Base-by-base conservation (phyloP, 2,888 invertebrate genomes). In the Argyresthia goedartella region DNA sequence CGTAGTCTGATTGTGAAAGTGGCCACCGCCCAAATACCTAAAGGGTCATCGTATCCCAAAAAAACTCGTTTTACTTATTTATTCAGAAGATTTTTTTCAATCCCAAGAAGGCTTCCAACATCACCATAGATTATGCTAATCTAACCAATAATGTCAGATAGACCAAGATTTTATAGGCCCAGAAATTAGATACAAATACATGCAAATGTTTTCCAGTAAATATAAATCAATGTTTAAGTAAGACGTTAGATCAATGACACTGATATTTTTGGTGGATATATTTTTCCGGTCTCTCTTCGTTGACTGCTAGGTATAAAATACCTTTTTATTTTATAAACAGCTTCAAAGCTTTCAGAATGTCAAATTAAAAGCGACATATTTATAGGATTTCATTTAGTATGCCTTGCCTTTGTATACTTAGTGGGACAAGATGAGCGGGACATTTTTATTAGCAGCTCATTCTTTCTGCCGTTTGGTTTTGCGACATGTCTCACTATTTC, bases 161-260 rank as follows among this genome's bases (percentile, higher is more conserved):
- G 33, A n/a, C 42, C 36, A 43, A 45, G 52, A 25, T 25, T 47
- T 49, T 49, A 39, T 47, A 46, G 53, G 50, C 45, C n/a, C 45
- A 8, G 51, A 53, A 56, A 54, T 56, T 54, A 42, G 34, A 43
- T 39, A 62, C 59, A 61, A 63, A 64, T 64, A 51, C 64, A 67
- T 65, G 63, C 65, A 64, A 67, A 69, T 62, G 59, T 55, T 55
- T 54, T 25, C 43, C 51, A 50, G 51, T 55, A 55, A 55, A 57
- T 60, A 60, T 62, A 60, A 64, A 63, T 66, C 59, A 41, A 13
- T 13, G 11, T 41, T 41, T 41, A 10, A 41, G 11, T 41, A 2
- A 41, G 41, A 41, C 41, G 41, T 41, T 10, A 13, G 11, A 41
- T 25, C 11, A 13, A 41, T 41, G 41, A 41, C 8, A 41, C 13